phyloP scores from a whole-genome alignment of 2,113 vertebrate species.

The Chaetodon trifascialis region DNA sequence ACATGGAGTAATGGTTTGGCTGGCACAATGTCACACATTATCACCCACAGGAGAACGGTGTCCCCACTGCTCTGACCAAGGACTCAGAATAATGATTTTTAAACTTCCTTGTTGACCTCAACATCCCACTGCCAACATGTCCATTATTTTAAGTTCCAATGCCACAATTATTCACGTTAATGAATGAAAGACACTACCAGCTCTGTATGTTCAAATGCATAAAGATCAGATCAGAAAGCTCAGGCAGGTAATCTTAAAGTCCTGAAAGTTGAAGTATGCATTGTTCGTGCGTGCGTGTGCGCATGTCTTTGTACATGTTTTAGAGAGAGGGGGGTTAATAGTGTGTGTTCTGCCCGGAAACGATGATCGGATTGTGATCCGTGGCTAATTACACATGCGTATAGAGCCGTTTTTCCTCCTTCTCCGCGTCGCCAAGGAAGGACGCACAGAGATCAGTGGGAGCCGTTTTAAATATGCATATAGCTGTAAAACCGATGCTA shows the following conservation, averaged over 20 bases:
- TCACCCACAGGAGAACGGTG: conserved; percentile 38
- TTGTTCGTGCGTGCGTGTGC: neutral
- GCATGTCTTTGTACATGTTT: conserved; percentile 24
- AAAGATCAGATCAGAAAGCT: neutral
- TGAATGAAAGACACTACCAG: neutral
- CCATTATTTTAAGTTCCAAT: neutral
- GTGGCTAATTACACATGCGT: conserved; percentile 74
- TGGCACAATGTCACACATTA: conserved; percentile 57
- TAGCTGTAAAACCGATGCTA: conserved; percentile 26
- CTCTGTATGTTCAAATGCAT: neutral
- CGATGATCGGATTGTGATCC: conserved; percentile 68
- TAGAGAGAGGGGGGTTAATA: conserved; percentile 57
- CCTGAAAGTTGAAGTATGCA: conserved; percentile 56
- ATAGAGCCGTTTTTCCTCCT: conserved; percentile 34
- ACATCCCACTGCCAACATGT: neutral
- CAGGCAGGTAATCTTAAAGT: neutral
- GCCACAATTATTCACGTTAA: neutral
- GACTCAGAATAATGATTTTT: conserved; percentile 19
- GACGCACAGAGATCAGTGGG: conserved; percentile 17
- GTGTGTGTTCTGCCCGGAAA: conserved; percentile 77
- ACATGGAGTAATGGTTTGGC: conserved; percentile 38
- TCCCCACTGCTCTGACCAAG: conserved; percentile 34
- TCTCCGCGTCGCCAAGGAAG: conserved; percentile 17
- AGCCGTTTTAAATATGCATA: conserved; percentile 8
- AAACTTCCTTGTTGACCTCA: conserved; percentile 18